Evolutionary conservation across 2,888 invertebrate genomes (phyloP).

Genomic region (Pterostichus madidus): DNA sequence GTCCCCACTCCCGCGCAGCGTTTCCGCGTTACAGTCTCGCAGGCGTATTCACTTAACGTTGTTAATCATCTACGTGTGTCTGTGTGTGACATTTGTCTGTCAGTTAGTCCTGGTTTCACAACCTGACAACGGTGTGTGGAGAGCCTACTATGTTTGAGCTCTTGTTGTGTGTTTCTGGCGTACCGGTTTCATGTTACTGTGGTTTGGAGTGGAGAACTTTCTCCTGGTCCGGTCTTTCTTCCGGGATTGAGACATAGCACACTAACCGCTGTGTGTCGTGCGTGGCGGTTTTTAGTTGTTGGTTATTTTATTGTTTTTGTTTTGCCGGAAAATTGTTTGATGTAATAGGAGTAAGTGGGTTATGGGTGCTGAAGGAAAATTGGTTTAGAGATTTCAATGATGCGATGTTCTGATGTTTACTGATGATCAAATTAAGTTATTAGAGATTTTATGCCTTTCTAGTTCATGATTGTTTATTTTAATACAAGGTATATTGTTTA

Average conservation of each 20-base stretch:
- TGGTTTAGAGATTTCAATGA: too few species aligned
- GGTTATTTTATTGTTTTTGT: constrained; percentile 38
- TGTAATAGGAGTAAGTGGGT: constrained; percentile 28
- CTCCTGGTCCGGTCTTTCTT: constrained; percentile 60
- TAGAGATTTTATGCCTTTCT: too few species aligned
- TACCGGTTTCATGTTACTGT: constrained; percentile 45
- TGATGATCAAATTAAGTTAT: not conserved
- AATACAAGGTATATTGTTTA: too few species aligned
- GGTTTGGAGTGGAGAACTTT: constrained; percentile 46
- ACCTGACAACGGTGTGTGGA: constrained; percentile 32
- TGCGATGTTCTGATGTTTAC: not conserved
- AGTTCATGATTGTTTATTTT: too few species aligned
- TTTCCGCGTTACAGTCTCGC: constrained; percentile 44
- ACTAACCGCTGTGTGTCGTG: constrained; percentile 33
- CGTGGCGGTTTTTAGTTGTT: constrained; percentile 49
- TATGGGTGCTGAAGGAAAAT: not conserved
- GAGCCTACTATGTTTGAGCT: not conserved
- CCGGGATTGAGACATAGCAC: constrained; percentile 63
- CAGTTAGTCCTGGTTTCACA: constrained; percentile 38
- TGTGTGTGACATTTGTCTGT: constrained; percentile 55
- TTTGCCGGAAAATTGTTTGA: constrained; percentile 34
- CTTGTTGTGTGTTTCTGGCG: not conserved
- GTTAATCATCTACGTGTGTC: constrained; percentile 41
- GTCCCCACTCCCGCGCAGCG: constrained; percentile 18
- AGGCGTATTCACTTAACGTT: constrained; percentile 38